Evolutionary conservation across 2,888 invertebrate genomes (phyloP).

Genomic region (Parascotia fuliginaria): DNA sequence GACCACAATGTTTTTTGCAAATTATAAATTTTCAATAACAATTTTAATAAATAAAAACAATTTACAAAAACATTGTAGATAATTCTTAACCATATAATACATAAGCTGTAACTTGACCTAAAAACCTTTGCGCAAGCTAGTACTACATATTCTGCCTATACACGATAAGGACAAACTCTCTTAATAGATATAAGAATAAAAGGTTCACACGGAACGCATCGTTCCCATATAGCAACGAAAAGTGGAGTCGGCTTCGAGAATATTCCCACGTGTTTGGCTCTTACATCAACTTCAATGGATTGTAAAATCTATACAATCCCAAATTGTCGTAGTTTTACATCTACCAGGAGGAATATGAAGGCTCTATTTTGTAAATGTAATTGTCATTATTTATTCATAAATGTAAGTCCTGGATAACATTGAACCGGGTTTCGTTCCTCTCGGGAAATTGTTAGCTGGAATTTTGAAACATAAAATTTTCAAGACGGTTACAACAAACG

Average conservation of each 20-base stretch:
- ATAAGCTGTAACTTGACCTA: constrained; percentile 2
- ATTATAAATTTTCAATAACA: too few species aligned
- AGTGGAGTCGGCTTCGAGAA: too few species aligned
- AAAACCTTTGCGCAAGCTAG: constrained; percentile 9
- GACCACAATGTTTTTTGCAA: too few species aligned
- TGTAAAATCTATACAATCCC: background rate
- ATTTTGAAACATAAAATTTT: constrained; percentile 35
- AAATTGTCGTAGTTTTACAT: constrained; percentile 12
- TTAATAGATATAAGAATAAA: constrained; percentile 20
- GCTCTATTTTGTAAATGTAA: constrained; percentile 45
- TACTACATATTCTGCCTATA: constrained; percentile 1
- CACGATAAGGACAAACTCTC: constrained; percentile 3
- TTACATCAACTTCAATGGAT: background rate
- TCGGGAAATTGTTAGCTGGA: constrained; percentile 32
- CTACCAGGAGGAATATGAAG: constrained; percentile 36
- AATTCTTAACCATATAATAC: background rate
- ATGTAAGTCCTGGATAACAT: constrained; percentile 36
- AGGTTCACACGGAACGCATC: constrained; percentile 6
- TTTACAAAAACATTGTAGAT: too few species aligned
- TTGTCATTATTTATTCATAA: constrained; percentile 52
- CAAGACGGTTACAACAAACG: constrained; percentile 16
- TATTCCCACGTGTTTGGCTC: background rate
- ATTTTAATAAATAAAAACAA: too few species aligned
- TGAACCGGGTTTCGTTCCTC: constrained; percentile 17
- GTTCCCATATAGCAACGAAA: background rate